phyloP scores from a whole-genome alignment of 2,113 vertebrate genomes.

The Gorsachius goisagi region DNA sequence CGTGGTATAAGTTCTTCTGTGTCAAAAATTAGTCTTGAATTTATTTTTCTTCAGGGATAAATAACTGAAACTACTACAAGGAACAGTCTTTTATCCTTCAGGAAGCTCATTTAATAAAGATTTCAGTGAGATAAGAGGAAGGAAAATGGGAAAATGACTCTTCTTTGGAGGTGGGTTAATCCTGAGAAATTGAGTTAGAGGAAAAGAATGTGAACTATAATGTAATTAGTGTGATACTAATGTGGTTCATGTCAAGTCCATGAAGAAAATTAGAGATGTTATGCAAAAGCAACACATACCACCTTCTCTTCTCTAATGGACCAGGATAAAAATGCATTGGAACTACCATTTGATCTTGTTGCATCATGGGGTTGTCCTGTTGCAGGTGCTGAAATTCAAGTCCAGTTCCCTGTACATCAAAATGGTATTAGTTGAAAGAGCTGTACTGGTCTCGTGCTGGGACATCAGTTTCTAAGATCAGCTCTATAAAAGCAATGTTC shows the following conservation, averaged over 20 bases:
- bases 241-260: not conserved
- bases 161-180: not conserved
- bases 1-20: not conserved
- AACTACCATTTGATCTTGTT: not conserved
- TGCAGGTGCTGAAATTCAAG: not conserved
- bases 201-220: not conserved
- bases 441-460: not conserved
- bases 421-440: not conserved
- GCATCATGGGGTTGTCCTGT: not conserved
- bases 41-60: not conserved
- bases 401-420: not conserved
- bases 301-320: not conserved
- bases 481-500: not conserved
- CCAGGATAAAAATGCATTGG: not conserved
- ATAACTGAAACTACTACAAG: not conserved
- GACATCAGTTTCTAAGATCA: not conserved
- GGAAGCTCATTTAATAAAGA: slow-evolving; percentile 9
- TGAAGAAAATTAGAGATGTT: not conserved
- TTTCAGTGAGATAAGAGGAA: slow-evolving; percentile 15
- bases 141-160: not conserved
- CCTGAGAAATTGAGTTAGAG: not conserved
- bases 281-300: not conserved
- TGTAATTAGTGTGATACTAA: slow-evolving; percentile 31
- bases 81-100: not conserved
- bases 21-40: slow-evolving; percentile 29